A percentile compares a stretch with the other conserved stretches of the same genome.
Conservation (phyloP, 2,888 invertebrate species). For the Acanthococcus lagerstroemiae region DNA sequence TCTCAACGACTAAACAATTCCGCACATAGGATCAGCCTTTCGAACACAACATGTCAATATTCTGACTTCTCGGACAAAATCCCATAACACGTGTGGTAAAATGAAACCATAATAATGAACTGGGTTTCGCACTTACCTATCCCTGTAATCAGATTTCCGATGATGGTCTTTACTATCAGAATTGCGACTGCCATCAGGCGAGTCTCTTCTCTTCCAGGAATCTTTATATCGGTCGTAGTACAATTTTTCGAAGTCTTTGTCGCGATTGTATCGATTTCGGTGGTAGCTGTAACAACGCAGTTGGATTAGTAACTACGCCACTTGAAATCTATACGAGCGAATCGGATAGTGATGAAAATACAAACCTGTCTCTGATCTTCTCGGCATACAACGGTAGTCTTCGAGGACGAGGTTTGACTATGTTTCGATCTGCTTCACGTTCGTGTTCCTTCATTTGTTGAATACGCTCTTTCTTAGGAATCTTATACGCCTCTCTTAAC, state of each 20-base stretch:
- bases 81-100: background rate
- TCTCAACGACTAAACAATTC: no score
- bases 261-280: conserved; percentile 6
- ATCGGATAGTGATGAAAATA: background rate
- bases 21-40: no score
- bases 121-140: background rate
- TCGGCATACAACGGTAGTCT: conserved; percentile 17
- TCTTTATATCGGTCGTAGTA: conserved; percentile 19
- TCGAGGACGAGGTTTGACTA: background rate
- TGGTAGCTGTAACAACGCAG: conserved; percentile 10
- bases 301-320: no score
- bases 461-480: conserved; percentile 85
- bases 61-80: no score
- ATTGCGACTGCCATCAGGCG: conserved; percentile 3
- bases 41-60: no score
- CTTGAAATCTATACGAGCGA: no score
- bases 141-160: background rate
- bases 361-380: conserved; percentile 18
- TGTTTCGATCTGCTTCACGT: conserved; percentile 54
- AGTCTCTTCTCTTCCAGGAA: conserved; percentile 8
- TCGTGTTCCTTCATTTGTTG: conserved; percentile 95
- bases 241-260: conserved; percentile 20
- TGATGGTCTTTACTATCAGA: conserved; percentile 12
- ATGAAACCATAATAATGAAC: background rate
- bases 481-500: conserved; percentile 66